Evolutionary conservation across 2,888 invertebrate species (phyloP).

Genomic region (Pseudococcus viburni): DNA sequence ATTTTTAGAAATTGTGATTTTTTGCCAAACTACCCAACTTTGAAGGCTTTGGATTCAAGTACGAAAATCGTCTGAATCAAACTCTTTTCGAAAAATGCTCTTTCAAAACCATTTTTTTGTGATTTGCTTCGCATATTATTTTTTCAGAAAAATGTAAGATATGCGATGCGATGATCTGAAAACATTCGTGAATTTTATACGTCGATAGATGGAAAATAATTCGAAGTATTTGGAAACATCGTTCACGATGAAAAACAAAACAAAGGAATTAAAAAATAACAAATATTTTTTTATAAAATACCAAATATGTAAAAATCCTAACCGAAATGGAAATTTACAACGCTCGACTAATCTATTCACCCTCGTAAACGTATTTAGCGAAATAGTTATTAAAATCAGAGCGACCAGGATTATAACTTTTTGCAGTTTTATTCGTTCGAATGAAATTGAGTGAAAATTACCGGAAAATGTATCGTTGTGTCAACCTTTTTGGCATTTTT

Average conservation of each 20-base stretch:
- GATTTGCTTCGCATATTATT: not conserved
- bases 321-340: not conserved
- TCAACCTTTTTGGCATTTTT: slow-evolving; percentile 44
- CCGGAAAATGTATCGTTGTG: slow-evolving; percentile 28
- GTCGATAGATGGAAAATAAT: not conserved
- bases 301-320: not conserved
- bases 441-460: slow-evolving; percentile 31
- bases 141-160: not conserved
- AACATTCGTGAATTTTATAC: not conserved
- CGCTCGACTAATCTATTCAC: not conserved
- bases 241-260: not conserved
- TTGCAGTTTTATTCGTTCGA: not conserved
- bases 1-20: too few relatives aligned
- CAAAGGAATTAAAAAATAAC: not conserved
- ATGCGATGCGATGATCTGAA: not conserved
- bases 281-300: not conserved
- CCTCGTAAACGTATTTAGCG: not conserved
- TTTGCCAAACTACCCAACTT: too few relatives aligned
- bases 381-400: not conserved
- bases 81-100: not conserved
- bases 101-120: not conserved
- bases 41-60: too few relatives aligned
- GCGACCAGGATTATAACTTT: slow-evolving; percentile 23
- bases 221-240: not conserved
- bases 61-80: too few relatives aligned